These are phyloP conservation scores for Eolophus roseicapilla DNA, from an alignment of 2,113 vertebrate species.

Conservation along the genomic window DNA sequence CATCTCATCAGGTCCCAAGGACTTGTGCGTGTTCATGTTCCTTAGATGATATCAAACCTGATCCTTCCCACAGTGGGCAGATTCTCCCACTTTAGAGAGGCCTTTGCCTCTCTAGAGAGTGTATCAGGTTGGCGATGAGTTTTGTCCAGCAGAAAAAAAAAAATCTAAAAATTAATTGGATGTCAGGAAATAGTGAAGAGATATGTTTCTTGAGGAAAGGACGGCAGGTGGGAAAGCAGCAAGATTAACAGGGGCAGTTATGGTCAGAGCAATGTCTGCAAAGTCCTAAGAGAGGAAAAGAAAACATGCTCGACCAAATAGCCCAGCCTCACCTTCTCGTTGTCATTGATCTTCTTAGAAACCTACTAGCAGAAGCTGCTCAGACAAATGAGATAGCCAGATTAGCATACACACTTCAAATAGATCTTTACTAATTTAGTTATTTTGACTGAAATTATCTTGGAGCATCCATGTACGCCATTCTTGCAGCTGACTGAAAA, in stretches of 20 bases:
- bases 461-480: background rate
- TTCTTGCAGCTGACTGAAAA: background rate
- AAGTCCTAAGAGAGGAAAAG: background rate
- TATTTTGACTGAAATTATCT: background rate
- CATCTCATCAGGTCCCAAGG: background rate
- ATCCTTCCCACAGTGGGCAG: background rate
- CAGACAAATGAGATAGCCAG: background rate
- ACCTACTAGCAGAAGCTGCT: background rate
- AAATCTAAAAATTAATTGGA: background rate
- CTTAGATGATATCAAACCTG: background rate
- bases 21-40: background rate
- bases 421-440: background rate
- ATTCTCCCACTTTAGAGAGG: background rate
- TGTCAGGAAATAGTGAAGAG: background rate
- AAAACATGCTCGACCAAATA: background rate
- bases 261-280: background rate
- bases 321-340: background rate
- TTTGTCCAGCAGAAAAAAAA: background rate
- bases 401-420: background rate
- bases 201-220: background rate
- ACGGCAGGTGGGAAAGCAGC: background rate
- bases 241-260: background rate
- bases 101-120: background rate
- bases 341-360: background rate
- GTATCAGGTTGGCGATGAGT: background rate